These are phyloP conservation scores for Sarcophaga rosellei DNA, from an alignment of 2,888 invertebrate genomes.

Conservation along the genomic window DNA sequence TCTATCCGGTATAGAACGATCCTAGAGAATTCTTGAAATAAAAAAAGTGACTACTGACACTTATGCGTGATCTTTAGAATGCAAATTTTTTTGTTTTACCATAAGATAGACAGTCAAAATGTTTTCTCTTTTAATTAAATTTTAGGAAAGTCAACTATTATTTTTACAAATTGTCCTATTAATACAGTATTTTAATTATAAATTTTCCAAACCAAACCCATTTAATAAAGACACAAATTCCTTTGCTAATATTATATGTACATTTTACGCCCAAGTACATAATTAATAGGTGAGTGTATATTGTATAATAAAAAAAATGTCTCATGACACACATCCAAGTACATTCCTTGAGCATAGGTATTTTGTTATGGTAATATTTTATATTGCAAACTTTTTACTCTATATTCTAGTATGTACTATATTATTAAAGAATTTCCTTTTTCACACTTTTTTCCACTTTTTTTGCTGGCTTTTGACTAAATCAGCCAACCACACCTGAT, in stretches of 20 bases:
- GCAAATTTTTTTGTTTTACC: no score
- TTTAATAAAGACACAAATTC: background rate
- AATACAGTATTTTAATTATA: no score
- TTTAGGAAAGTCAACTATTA: no score
- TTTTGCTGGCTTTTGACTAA: background rate
- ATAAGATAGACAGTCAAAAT: no score
- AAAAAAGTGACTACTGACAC: no score
- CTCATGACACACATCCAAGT: constrained; percentile 5
- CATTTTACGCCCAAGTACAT: background rate
- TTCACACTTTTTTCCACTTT: constrained; percentile 9
- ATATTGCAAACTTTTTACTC: background rate
- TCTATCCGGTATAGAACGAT: no score
- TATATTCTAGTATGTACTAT: background rate
- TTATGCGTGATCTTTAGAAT: no score
- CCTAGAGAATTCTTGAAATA: no score
- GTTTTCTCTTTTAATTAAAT: no score
- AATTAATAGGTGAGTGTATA: background rate
- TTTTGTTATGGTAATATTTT: constrained; percentile 32
- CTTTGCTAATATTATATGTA: no score
- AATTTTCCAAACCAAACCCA: constrained; percentile 11
- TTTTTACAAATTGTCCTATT: no score
- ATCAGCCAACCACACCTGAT: constrained; percentile 49
- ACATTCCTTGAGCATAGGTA: background rate
- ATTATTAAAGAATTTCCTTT: constrained; percentile 35
- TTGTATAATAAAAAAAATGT: constrained; percentile 30